Evolutionary conservation across 2,797 vertebrate genomes (phyloP).

Genomic region (Gymnopithys bicolor): DNA sequence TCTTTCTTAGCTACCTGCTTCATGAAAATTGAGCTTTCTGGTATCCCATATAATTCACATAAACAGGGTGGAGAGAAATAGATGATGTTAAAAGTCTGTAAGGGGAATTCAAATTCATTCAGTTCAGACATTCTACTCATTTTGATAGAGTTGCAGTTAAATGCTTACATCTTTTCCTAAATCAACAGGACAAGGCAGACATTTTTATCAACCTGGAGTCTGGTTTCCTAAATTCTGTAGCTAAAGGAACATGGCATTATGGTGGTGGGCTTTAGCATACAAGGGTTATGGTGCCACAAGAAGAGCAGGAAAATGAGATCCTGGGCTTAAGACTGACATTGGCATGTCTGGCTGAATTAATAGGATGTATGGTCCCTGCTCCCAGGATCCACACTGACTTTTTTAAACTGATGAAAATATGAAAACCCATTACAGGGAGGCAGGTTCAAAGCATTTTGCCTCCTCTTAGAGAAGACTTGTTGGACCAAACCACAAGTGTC

Average conservation of each 20-base stretch:
- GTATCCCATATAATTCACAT: neutral
- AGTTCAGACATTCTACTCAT: neutral
- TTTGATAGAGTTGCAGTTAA: neutral
- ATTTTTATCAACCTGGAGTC: neutral
- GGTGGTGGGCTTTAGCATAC: neutral
- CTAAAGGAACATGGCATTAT: neutral
- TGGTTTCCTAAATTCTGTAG: neutral
- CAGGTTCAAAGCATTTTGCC: neutral
- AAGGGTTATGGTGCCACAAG: neutral
- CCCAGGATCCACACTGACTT: neutral
- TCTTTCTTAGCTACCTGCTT: neutral
- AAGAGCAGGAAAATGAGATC: neutral
- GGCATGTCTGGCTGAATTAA: neutral
- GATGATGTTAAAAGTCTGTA: neutral
- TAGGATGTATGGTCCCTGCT: neutral
- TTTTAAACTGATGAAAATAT: neutral
- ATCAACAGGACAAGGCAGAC: neutral
- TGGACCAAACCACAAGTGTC: neutral
- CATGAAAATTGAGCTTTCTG: neutral
- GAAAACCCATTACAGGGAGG: neutral
- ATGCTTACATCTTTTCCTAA: neutral
- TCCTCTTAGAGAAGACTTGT: neutral
- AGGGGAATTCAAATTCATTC: neutral
- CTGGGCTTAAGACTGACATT: neutral
- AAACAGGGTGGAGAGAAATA: neutral